Base-by-base conservation (phyloP, 1,140 invertebrate genomes). In the Drosophila pallidifrons region DNA sequence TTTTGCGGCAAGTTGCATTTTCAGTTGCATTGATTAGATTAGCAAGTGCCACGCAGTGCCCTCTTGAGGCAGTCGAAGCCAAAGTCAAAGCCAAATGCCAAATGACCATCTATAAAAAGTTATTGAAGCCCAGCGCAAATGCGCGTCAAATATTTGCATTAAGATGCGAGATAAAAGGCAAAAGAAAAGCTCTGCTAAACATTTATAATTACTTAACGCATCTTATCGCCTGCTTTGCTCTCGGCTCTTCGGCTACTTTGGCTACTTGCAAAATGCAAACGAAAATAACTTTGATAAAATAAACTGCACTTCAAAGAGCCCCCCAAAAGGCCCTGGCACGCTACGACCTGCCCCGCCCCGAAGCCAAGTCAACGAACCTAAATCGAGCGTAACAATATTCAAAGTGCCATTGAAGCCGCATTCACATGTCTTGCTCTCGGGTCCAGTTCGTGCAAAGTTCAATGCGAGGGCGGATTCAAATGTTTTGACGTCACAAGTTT, bases 191-290 rank as follows among this genome's bases (percentile, higher is more conserved):
- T 41, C 79, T 67, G 60, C 71, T 65, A 76, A 81, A 85, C 85
- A 89, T 89, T 87, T 89, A 89, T 89, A 89, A 89, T 89, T 89
- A 89, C 85, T 89, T 89, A 89, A 90, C 85, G 85, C 83, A 89
- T 80, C 83, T 87, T 89, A 87, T 87, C 83, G 77, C 25, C 43
- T 1, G 11, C 16, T 28, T 52, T 32, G 49, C 43, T 28, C 32
- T 32, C 7, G 32, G 32, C 32, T 32, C 32, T 32, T 32, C 8
- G 32, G 7, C 32, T 32, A 32, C 32, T 32, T 55, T 52, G 67
- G 64, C 77, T 68, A 80, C 74, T 82, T 68, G 65, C 86, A 82
- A 82, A 88, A 80, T 76, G 72, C 83, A 73, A 75, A 59, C 64
- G 57, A 83, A 87, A 87, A 87, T 87, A 87, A 78, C 83, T 89